Evolutionary conservation across 2,113 vertebrate species (phyloP).

Genomic region (Bettongia penicillata): DNA sequence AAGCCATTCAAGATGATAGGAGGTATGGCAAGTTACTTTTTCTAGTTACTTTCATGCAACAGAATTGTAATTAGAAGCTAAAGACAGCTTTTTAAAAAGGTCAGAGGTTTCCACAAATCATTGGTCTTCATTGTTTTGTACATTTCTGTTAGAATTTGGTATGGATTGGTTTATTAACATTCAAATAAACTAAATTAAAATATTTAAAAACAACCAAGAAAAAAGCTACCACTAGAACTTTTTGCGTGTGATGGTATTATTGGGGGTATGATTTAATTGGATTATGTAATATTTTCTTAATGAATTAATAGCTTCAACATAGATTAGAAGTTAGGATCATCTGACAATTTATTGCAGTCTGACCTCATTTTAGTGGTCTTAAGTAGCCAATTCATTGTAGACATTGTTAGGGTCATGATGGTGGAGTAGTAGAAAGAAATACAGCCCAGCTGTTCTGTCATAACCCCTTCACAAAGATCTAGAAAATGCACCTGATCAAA

Average conservation of each 20-base stretch:
- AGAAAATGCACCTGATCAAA: background rate
- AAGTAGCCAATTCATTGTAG: background rate
- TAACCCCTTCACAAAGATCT: background rate
- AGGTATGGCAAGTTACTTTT: background rate
- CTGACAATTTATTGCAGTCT: background rate
- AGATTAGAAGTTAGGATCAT: background rate
- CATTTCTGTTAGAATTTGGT: background rate
- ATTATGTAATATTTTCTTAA: background rate
- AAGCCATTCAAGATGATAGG: background rate
- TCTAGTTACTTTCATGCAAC: background rate
- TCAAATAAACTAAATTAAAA: background rate
- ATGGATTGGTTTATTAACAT: background rate
- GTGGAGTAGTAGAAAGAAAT: background rate
- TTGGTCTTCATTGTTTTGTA: background rate
- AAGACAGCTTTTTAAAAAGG: background rate
- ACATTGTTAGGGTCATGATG: background rate
- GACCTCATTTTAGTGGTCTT: background rate
- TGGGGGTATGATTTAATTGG: background rate
- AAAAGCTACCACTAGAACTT: background rate
- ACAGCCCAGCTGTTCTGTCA: background rate
- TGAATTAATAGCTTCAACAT: background rate
- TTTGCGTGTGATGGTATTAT: background rate
- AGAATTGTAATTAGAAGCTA: background rate
- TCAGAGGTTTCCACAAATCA: background rate
- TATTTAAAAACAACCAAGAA: background rate